A percentile compares a stretch with the other conserved stretches of the same genome.
Conservation (phyloP, 1,140 invertebrate genomes). For the Drosophila gunungcola region DNA sequence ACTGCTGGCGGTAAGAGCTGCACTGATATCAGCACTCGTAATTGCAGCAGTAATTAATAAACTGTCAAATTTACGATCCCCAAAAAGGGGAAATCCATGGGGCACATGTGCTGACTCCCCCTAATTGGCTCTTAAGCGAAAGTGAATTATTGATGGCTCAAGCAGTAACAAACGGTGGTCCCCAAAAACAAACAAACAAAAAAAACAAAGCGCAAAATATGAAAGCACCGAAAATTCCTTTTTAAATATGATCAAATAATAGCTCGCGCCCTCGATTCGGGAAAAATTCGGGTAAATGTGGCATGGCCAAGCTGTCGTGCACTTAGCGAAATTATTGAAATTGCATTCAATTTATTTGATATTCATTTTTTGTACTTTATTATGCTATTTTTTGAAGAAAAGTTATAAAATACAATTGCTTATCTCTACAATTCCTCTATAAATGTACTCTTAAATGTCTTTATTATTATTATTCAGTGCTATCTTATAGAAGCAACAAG, state of each 20-base stretch:
- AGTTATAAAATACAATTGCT: no score
- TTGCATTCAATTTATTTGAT: not conserved
- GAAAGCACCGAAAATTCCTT: conserved; percentile 68
- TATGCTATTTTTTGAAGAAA: not conserved
- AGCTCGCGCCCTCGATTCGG: conserved; percentile 15
- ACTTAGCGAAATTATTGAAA: not conserved
- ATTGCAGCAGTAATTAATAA: conserved; percentile 66
- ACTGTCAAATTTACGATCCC: conserved; percentile 72
- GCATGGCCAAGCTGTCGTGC: conserved; percentile 56
- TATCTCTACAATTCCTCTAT: no score
- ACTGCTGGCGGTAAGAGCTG: conserved; percentile 11
- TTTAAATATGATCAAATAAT: conserved; percentile 83
- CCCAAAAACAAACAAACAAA: not conserved
- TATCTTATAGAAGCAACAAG: no score
- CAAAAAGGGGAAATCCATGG: conserved; percentile 7
- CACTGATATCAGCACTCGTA: conserved; percentile 32
- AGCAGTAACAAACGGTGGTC: conserved; percentile 26
- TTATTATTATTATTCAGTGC: no score
- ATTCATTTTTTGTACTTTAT: no score
- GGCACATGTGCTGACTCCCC: conserved; percentile 56
- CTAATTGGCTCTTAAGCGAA: conserved; percentile 74
- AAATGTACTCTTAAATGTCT: no score
- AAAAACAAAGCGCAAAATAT: conserved; percentile 19
- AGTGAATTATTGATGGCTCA: conserved; percentile 81
- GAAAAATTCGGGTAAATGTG: conserved; percentile 29